Evolutionary conservation across 2,888 invertebrate species (phyloP).

Genomic region (Lumbricus terrestris): DNA sequence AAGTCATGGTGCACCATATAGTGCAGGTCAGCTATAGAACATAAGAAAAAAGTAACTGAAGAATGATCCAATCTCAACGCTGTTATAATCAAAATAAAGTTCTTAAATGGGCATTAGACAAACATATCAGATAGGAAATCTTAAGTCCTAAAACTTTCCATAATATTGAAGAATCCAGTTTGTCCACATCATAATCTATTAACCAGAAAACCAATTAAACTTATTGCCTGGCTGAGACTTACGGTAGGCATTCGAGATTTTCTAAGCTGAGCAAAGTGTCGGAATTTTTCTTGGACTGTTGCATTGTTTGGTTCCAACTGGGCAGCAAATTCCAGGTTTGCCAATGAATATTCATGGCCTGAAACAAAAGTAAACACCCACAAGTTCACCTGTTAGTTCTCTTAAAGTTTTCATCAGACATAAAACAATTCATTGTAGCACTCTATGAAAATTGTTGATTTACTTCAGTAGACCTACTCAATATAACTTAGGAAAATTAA

Average conservation of each 20-base stretch:
- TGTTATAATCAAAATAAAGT: background rate
- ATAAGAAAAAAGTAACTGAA: too few species aligned
- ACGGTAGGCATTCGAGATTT: background rate
- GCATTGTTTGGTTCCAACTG: conserved; percentile 49
- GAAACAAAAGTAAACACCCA: conserved; percentile 17
- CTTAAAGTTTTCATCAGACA: background rate
- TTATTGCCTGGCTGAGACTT: background rate
- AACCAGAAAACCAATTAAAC: background rate
- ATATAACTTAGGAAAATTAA: background rate
- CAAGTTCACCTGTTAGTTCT: background rate
- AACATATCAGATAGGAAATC: too few species aligned
- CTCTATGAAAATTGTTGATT: background rate
- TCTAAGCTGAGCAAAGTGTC: background rate
- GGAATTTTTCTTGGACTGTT: conserved; percentile 30
- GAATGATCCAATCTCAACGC: background rate
- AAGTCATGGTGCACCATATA: too few species aligned
- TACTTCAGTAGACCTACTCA: background rate
- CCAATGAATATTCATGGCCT: conserved; percentile 55
- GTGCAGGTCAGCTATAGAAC: too few species aligned
- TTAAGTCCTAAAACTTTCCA: too few species aligned
- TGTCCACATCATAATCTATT: background rate
- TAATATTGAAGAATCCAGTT: too few species aligned
- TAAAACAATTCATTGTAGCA: too few species aligned
- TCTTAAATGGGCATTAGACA: too few species aligned
- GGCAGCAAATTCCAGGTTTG: conserved; percentile 52